Evolutionary conservation across 2,113 vertebrate genomes (phyloP).

Genomic region (Probosciger aterrimus): DNA sequence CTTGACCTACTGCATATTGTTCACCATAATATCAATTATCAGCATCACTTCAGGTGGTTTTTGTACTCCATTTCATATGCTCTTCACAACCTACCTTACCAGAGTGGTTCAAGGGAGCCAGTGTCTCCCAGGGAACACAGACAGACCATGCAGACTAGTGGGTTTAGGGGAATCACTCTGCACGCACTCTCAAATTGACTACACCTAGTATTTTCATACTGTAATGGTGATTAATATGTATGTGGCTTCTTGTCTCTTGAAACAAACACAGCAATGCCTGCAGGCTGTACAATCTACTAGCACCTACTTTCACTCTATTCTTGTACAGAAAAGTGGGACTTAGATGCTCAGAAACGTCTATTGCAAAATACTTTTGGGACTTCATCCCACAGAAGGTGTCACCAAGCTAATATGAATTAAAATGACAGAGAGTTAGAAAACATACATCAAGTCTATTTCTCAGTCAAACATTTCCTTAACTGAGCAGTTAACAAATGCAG

Average conservation of each 20-base stretch:
- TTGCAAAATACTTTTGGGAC: not conserved
- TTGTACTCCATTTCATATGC: not conserved
- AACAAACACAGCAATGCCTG: not conserved
- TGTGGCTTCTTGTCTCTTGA: accelerated
- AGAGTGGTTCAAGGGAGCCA: not conserved
- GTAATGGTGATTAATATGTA: not conserved
- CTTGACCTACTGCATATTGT: not conserved
- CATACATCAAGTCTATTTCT: not conserved
- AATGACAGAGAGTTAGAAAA: not conserved
- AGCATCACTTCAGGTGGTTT: not conserved
- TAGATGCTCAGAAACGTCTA: not conserved
- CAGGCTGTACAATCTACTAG: not conserved
- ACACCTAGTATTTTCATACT: not conserved
- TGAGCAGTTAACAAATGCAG: not conserved
- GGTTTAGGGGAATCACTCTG: not conserved
- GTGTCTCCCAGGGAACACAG: not conserved
- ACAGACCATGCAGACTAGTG: not conserved
- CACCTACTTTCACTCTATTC: not conserved
- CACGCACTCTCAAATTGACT: not conserved
- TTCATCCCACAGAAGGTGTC: not conserved
- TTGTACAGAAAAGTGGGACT: not conserved
- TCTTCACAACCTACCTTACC: not conserved
- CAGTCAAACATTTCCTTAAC: not conserved
- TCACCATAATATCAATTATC: not conserved
- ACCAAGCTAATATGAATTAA: not conserved